These are phyloP conservation scores for Torymus texanus DNA, from an alignment of 2,888 invertebrate genomes.

Conservation along the genomic window DNA sequence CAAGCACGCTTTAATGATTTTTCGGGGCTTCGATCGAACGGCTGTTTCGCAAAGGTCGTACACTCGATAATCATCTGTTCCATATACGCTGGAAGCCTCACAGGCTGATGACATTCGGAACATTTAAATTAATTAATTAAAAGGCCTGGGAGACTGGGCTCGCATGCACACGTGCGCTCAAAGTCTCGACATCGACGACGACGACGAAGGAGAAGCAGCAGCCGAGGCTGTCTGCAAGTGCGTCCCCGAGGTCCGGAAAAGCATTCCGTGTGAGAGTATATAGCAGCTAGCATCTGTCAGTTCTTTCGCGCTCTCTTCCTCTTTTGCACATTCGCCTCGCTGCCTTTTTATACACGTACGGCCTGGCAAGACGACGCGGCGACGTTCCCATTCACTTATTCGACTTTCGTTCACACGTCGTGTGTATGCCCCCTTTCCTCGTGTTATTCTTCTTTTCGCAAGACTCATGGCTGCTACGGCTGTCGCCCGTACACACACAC, in stretches of 20 bases:
- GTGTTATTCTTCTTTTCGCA: constrained; percentile 21
- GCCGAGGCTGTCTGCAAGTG: neutral
- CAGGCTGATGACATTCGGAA: neutral
- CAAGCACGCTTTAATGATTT: too few relatives aligned
- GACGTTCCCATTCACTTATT: constrained; percentile 56
- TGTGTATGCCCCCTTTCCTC: neutral
- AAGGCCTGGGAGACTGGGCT: constrained; percentile 23
- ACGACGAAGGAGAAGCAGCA: neutral
- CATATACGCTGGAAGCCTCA: neutral
- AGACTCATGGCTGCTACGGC: neutral
- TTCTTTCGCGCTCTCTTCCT: constrained; percentile 50
- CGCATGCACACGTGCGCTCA: neutral
- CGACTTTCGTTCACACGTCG: constrained; percentile 61
- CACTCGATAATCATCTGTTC: constrained; percentile 36
- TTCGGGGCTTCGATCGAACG: constrained; percentile 21
- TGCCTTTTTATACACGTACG: constrained; percentile 19
- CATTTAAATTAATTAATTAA: constrained; percentile 55
- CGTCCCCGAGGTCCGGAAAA: constrained; percentile 56
- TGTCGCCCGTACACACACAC: neutral
- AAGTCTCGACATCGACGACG: neutral
- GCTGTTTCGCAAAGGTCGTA: neutral
- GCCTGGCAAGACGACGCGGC: constrained; percentile 3
- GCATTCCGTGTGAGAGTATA: constrained; percentile 55
- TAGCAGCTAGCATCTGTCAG: constrained; percentile 57
- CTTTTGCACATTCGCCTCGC: constrained; percentile 27